Conservation (phyloP, 53 echinoderm and acorn worm species). For the Hippasteria phrygiana region DNA sequence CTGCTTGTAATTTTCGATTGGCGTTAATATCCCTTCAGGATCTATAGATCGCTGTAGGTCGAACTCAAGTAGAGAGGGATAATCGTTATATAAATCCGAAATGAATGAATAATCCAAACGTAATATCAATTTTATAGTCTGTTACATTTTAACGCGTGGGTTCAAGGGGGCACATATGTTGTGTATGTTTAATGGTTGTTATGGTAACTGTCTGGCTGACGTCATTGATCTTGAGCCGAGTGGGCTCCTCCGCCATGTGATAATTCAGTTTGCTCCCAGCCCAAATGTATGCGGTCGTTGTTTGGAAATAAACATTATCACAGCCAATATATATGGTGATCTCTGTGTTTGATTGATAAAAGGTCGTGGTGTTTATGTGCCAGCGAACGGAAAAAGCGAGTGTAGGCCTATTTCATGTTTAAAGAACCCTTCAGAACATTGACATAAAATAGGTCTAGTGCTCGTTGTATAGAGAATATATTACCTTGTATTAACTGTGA, state of each 20-base stretch:
- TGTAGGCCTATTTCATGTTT: neutral
- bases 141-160: neutral
- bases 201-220: slow-evolving; percentile 26
- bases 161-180: neutral
- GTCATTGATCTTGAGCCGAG: neutral
- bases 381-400: neutral
- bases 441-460: neutral
- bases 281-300: neutral
- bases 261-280: slow-evolving; percentile 17
- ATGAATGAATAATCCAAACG: neutral
- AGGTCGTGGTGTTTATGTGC: neutral
- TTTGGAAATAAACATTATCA: neutral
- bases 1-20: no score
- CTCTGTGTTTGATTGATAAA: neutral
- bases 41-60: neutral
- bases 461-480: neutral
- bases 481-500: no score
- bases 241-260: neutral
- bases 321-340: neutral
- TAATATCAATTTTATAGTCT: neutral
- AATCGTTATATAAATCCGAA: neutral
- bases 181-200: slow-evolving; percentile 36
- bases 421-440: neutral
- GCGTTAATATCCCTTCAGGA: no score
- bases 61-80: neutral